phyloP scores from a whole-genome alignment of 2,797 vertebrate species.

The Ctenopoma multispine region DNA sequence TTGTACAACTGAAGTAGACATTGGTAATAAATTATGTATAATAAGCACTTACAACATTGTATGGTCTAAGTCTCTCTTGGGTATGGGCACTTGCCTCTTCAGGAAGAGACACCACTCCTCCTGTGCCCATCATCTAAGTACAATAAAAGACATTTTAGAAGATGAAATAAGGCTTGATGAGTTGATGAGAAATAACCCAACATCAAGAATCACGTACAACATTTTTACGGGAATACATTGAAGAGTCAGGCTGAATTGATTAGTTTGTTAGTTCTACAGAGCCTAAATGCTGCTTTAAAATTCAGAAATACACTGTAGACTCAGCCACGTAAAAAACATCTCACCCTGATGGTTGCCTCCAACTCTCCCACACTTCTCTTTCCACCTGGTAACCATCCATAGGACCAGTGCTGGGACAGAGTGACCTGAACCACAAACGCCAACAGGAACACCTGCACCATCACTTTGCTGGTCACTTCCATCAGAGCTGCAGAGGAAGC shows the following conservation, averaged over 20 bases:
- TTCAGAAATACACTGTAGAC: constrained; percentile 31
- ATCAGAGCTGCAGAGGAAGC: constrained; percentile 75
- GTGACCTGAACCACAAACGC: constrained; percentile 80
- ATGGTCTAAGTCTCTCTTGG: constrained; percentile 79
- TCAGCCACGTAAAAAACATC: constrained; percentile 30
- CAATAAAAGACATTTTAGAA: constrained; percentile 58
- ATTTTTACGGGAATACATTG: neutral
- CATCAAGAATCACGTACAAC: constrained; percentile 13
- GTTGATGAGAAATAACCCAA: constrained; percentile 23
- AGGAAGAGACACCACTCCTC: constrained; percentile 79
- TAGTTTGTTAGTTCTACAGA: neutral
- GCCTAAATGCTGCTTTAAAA: constrained; percentile 25
- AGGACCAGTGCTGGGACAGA: constrained; percentile 86
- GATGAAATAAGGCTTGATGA: constrained; percentile 24
- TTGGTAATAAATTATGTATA: constrained; percentile 81
- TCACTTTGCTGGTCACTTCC: constrained; percentile 75
- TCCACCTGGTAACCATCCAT: constrained; percentile 87
- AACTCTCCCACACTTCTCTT: constrained; percentile 84
- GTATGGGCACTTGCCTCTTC: constrained; percentile 78
- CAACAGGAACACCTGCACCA: constrained; percentile 82
- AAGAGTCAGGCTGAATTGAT: constrained; percentile 2
- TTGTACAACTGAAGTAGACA: constrained; percentile 81
- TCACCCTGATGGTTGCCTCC: constrained; percentile 84
- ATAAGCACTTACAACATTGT: constrained; percentile 81
- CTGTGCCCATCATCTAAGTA: constrained; percentile 83